Base-by-base conservation (phyloP, 2,888 invertebrate species). In the Urechis unicinctus region DNA sequence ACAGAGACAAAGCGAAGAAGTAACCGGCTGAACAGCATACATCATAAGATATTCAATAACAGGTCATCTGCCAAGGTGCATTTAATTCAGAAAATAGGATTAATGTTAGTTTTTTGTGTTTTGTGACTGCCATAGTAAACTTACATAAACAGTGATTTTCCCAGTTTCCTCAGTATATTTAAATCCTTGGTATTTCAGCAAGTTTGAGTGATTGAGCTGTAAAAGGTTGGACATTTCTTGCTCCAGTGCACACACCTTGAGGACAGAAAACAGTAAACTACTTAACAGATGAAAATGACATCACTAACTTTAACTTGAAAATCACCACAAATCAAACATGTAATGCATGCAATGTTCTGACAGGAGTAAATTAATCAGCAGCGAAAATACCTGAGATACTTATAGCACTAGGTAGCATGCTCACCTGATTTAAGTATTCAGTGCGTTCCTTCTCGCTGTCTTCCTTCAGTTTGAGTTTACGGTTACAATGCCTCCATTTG, bases 201-300 rank as follows among this genome's bases (percentile, higher is more conserved):
- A 79, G 71, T 88, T 86, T 17, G 82, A 79, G 73, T 91, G 88
- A 69, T 83, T 83, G 2, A 91, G 71, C 64, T 85, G 84, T 22
- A 84, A 81, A 57, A 91, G 80, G 25, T 85, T 82, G 68, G 85
- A 84, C 41, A 91, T 80, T 75, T 92, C 92, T 71, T 88, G 87
- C 67, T 92, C 90, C 50, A 91, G 82, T 58, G 82, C 82, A 43
- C 80, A 80, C 2, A 89, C 74, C 77, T 88, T 84, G 3, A 58
- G 53, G n/a, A 28, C 26, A 55, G 36, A 25, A 22, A 50, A 55
- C 25, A 43, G 5, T 29, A 25, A 45, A 24, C n/a, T 21, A 26
- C 29, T 13, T n/a, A 22, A 22, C 36, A 43, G 29, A n/a, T n/a
- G n/a, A n/a, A n/a, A n/a, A n/a, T n/a, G n/a, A n/a, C n/a, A n/a